These are phyloP conservation scores for Calonectris borealis DNA, from an alignment of 2,113 vertebrate species.

Conservation along the genomic window DNA sequence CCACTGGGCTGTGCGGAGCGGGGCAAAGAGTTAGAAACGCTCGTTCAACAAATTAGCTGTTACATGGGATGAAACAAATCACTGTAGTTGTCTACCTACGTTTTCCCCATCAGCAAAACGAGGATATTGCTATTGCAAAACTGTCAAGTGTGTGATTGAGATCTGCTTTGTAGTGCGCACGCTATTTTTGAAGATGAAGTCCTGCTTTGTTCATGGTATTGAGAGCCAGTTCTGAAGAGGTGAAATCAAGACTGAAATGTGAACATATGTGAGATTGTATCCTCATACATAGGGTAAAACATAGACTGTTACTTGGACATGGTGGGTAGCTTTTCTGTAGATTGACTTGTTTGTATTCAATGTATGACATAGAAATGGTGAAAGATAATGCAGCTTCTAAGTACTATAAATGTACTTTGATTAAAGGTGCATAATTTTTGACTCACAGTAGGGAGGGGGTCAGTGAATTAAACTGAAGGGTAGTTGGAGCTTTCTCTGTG, in stretches of 20 bases:
- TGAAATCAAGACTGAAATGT: background rate
- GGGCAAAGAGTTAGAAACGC: background rate
- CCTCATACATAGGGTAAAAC: background rate
- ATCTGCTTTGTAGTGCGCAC: background rate
- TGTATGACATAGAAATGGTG: background rate
- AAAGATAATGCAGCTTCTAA: background rate
- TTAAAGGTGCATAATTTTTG: background rate
- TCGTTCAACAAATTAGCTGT: background rate
- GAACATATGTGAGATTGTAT: background rate
- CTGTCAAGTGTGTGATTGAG: background rate
- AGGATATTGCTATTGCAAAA: background rate
- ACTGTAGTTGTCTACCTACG: background rate
- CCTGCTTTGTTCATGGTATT: background rate
- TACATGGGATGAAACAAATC: background rate
- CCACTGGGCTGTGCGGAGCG: rapidly evolving
- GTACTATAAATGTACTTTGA: background rate
- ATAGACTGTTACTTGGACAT: background rate
- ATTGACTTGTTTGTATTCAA: background rate
- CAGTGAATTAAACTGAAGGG: background rate
- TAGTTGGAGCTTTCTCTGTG: background rate
- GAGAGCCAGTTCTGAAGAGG: background rate
- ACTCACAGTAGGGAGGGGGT: background rate
- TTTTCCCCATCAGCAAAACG: background rate
- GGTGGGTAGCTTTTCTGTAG: background rate
- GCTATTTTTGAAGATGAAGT: background rate